Base-by-base conservation (phyloP, 2,113 vertebrate species). In the Salvator merianae region DNA sequence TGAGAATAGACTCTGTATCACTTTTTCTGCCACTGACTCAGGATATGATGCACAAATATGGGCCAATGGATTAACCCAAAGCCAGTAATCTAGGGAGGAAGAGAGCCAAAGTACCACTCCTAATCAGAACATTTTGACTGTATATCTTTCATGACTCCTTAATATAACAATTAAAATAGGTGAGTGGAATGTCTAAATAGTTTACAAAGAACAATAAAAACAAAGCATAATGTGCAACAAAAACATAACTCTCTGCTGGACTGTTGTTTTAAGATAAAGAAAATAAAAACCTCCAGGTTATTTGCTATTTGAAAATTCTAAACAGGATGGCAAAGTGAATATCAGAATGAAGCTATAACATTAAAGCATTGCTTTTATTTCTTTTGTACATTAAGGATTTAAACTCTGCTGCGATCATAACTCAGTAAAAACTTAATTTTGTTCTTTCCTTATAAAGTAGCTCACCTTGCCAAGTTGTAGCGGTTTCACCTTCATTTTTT, bases 21-120 rank as follows among this genome's bases (percentile, higher is more conserved):
- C 53, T 79, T 62, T 79, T 63, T 68, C 77, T 72, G 38, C 38
- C 68, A 63, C 22, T 50, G 83, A 79, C 32, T 85, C 81, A 83
- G 6, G 47, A 38, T 50, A 20, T 65, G 71, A 63, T 63, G 55
- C 32, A 43, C 16, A n/a, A 30, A n/a, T 26, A 50, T 36, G 24
- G 47, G 70, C 30, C 62, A 83, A 18, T 83, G 30, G 22, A 83
- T 68, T 50, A 75, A 82, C n/a, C 59, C 22, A 50, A 32, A 18
- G 28, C 38, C 32, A 40, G 38, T 76, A 53, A 62, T 24, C 55
- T 20, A 59, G 20, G 50, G 6, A 75, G 38, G 59, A 20, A 50
- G 40, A 83, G 62, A 26, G 38, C 55, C 55, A 59, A 59, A 1
- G 20, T 10, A 8, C 32, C 30, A 5, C 1, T 4, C 38, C 3